phyloP scores from a whole-genome alignment of 2,888 invertebrate species.

The Agrotis exclamationis region DNA sequence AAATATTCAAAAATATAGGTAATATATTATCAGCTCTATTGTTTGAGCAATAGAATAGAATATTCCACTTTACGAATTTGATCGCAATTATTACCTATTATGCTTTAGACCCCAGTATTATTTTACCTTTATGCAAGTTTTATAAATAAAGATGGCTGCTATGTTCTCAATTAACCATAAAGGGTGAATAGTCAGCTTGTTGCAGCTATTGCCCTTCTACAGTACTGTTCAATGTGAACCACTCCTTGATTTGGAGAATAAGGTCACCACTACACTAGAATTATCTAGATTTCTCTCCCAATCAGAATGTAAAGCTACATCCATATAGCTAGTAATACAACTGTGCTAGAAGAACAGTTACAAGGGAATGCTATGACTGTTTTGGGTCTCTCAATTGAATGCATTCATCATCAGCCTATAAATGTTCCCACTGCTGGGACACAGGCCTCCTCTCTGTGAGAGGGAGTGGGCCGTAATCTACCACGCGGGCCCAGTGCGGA shows the following conservation, averaged over 20 bases:
- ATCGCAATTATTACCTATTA: too few species aligned
- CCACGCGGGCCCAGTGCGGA: too few species aligned
- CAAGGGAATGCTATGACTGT: not conserved
- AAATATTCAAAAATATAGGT: too few species aligned
- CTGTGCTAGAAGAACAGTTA: not conserved
- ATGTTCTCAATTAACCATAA: slow-evolving; percentile 25
- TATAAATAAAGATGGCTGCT: not conserved
- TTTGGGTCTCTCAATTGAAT: not conserved
- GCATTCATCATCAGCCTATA: too few species aligned
- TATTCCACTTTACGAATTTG: too few species aligned
- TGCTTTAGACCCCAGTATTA: too few species aligned
- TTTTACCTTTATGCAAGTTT: not conserved
- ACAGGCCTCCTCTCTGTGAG: too few species aligned
- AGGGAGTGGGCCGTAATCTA: too few species aligned
- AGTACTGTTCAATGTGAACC: slow-evolving; percentile 71
- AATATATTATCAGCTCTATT: too few species aligned
- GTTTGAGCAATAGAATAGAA: too few species aligned
- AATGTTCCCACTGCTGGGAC: too few species aligned
- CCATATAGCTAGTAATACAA: not conserved
- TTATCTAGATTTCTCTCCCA: slow-evolving; percentile 1
- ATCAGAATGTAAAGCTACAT: not conserved
- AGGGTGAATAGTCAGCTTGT: not conserved
- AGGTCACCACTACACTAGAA: slow-evolving; percentile 29
- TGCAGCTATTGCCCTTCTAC: slow-evolving; percentile 28
- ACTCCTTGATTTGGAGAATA: slow-evolving; percentile 52